Base-by-base conservation (phyloP, 2,797 vertebrate species). In the Echiichthys vipera region DNA sequence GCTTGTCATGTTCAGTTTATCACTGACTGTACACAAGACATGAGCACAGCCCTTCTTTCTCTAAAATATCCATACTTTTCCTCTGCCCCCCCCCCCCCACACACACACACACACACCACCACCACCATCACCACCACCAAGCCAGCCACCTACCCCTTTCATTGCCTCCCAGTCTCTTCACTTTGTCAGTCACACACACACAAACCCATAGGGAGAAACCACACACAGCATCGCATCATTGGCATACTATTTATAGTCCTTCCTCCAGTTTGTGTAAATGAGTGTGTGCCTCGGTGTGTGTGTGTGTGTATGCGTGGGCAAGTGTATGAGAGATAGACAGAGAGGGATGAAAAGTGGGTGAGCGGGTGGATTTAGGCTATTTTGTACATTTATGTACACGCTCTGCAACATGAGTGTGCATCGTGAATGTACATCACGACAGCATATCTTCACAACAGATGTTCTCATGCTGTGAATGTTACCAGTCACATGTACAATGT, bases 201-300 rank as follows among this genome's bases (percentile, higher is more conserved):
- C 80, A 89, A 86, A 91, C 90, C 91, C 91, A 92, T 81, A 76
- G 92, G 90, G 90, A 92, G 77, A 88, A 92, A 89, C 89, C 91
- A 88, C 91, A 88, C 84, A 89, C 89, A 90, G 86, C 87, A 90
- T 90, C 88, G 81, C 89, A 93, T 93, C 91, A 92, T 90, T 82
- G 83, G 78, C 84, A 55, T 76, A 91, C 93, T 94, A 94, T 94
- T 94, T 93, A 93, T 93, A 94, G 91, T 84, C 84, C 85, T 88
- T 84, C 65, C 81, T 86, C 84, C 79, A 85, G 86, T 88, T 88
- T 86, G 86, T 89, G 84, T 87, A 88, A 88, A 87, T 77, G 84
- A 75, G 77, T 77, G 20, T 29, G 57, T 56, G 62, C 49, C 49
- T 45, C 39, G 32, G 58, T 49, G 65, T 39, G 37, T 36, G 55